These are phyloP conservation scores for Doryteuthis pealeii DNA, from an alignment of 1,140 invertebrate genomes.

Conservation along the genomic window DNA sequence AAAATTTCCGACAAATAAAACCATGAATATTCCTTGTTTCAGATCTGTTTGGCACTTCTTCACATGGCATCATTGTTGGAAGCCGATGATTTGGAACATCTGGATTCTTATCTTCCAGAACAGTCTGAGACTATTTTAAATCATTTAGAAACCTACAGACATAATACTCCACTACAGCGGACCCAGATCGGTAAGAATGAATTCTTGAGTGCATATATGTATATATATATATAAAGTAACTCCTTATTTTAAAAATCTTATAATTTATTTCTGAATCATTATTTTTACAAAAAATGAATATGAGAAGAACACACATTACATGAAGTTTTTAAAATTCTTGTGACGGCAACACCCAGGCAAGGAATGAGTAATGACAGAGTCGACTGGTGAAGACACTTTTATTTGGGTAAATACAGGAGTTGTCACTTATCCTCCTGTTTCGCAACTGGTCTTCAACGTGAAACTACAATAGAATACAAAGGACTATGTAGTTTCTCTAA, in stretches of 20 bases:
- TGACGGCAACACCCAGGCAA: too few species aligned
- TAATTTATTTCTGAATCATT: not conserved
- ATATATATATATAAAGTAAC: too few species aligned
- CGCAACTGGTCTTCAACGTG: too few species aligned
- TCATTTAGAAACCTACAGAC: not conserved
- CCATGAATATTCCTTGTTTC: constrained; percentile 1
- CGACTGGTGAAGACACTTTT: too few species aligned
- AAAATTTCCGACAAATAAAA: not conserved
- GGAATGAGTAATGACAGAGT: too few species aligned
- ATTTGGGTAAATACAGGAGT: too few species aligned
- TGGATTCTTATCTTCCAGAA: constrained; percentile 24
- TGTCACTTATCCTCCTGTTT: too few species aligned
- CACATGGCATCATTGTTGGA: constrained; percentile 30
- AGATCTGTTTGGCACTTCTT: constrained; percentile 39
- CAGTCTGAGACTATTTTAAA: not conserved
- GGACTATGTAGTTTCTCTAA: too few species aligned
- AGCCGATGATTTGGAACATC: constrained; percentile 24
- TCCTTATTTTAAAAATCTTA: not conserved
- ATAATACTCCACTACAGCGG: not conserved
- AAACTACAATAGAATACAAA: too few species aligned
- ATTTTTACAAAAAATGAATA: too few species aligned
- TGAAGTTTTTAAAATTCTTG: too few species aligned
- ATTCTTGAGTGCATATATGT: not conserved
- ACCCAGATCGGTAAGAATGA: not conserved
- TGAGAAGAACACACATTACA: too few species aligned